These are phyloP conservation scores for Yoshiicerus persimilis DNA, from an alignment of 1,140 invertebrate species.

Conservation along the genomic window DNA sequence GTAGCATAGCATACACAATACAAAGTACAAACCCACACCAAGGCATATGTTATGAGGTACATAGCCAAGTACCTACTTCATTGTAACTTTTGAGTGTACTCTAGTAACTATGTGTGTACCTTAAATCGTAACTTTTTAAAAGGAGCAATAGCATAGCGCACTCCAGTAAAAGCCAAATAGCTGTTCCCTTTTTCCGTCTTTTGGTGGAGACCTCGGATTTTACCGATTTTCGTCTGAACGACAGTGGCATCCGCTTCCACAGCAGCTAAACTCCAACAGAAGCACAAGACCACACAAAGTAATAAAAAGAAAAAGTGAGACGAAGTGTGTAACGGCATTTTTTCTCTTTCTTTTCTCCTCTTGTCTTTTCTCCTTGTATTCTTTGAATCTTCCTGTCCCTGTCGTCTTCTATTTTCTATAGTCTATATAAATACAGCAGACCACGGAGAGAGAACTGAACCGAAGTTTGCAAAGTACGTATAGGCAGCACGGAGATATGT, in stretches of 20 bases:
- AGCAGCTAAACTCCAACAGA: neutral
- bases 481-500: neutral
- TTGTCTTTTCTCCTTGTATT: neutral
- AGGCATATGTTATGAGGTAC: neutral
- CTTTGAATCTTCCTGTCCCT: neutral
- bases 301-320: conserved; percentile 23
- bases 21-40: neutral
- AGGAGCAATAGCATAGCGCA: conserved; percentile 72
- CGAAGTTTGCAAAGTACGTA: too few relatives aligned
- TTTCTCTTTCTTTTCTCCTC: neutral
- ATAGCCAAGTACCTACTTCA: neutral
- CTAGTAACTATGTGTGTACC: conserved; percentile 54
- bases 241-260: neutral
- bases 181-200: conserved; percentile 52
- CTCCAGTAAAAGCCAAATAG: conserved; percentile 66
- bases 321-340: neutral
- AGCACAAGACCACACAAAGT: neutral
- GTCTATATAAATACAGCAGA: neutral
- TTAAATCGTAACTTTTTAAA: conserved; percentile 65
- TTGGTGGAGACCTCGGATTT: conserved; percentile 59
- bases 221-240: conserved; percentile 55
- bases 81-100: neutral
- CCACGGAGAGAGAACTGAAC: neutral
- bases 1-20: too few relatives aligned
- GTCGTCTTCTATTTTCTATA: neutral